Evolutionary conservation across 2,888 invertebrate species (phyloP).

Genomic region (Perizoma affinitatum): DNA sequence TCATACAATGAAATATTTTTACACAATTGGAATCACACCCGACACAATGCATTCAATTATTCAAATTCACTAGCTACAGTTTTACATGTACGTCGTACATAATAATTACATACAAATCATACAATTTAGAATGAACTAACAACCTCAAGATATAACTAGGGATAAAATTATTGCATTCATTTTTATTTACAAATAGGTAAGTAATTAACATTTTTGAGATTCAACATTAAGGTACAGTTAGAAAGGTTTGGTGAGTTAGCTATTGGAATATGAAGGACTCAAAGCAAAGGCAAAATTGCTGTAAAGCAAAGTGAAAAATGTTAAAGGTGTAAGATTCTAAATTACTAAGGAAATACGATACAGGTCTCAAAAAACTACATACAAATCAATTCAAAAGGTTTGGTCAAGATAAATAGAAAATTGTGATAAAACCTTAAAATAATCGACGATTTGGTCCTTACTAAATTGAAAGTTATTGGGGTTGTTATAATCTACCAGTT

Average conservation of each 20-base stretch:
- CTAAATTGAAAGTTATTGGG: slow-evolving; percentile 56
- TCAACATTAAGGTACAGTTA: slow-evolving; percentile 50
- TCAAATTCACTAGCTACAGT: slow-evolving; percentile 76
- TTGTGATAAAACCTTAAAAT: slow-evolving; percentile 52
- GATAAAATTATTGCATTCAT: slow-evolving; percentile 75
- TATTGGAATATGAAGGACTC: slow-evolving; percentile 49
- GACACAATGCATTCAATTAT: slow-evolving; percentile 65
- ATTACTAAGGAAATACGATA: slow-evolving; percentile 62
- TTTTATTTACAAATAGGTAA: slow-evolving; percentile 66
- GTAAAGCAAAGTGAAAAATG: slow-evolving; percentile 65
- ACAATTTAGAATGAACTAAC: slow-evolving; percentile 67
- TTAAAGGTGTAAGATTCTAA: slow-evolving; percentile 59
- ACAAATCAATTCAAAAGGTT: slow-evolving; percentile 62
- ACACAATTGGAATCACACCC: slow-evolving; percentile 67
- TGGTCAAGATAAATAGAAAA: slow-evolving; percentile 64
- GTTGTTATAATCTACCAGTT: slow-evolving; percentile 46
- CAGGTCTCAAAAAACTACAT: slow-evolving; percentile 66
- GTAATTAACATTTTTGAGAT: slow-evolving; percentile 51
- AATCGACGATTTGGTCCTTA: slow-evolving; percentile 65
- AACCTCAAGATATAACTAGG: slow-evolving; percentile 65
- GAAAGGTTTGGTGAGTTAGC: slow-evolving; percentile 45
- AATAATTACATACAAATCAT: slow-evolving; percentile 46
- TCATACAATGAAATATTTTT: slow-evolving; percentile 76
- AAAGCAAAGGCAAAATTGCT: slow-evolving; percentile 64
- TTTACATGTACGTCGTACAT: slow-evolving; percentile 80